These are phyloP conservation scores for Etheostoma cragini DNA, from an alignment of 2,113 vertebrate species.

Conservation along the genomic window DNA sequence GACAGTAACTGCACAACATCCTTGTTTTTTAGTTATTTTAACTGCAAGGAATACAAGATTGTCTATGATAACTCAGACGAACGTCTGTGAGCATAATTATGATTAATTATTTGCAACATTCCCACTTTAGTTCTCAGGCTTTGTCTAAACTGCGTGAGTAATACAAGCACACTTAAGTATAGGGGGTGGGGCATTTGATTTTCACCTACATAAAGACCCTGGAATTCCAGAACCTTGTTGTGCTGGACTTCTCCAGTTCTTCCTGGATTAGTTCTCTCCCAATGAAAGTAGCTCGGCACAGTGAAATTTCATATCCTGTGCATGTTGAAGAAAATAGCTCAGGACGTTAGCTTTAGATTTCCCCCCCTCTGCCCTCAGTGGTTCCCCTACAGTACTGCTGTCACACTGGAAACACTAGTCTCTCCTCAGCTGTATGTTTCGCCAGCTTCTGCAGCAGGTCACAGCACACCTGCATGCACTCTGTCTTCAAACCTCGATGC, in stretches of 20 bases:
- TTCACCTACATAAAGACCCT: slow-evolving; percentile 8
- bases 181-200: background rate
- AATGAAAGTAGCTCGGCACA: slow-evolving; percentile 40
- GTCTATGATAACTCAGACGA: background rate
- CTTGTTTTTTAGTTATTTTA: background rate
- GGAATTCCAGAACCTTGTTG: slow-evolving; percentile 11
- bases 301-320: slow-evolving; percentile 48
- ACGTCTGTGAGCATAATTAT: background rate
- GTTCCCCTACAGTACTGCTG: slow-evolving; percentile 57
- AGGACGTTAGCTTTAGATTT: slow-evolving; percentile 37
- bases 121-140: slow-evolving; percentile 1
- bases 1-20: background rate
- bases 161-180: slow-evolving; percentile 16
- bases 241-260: slow-evolving; percentile 26
- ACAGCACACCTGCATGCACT: slow-evolving; percentile 34
- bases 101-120: slow-evolving; percentile 18
- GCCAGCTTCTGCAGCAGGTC: slow-evolving; percentile 61
- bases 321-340: slow-evolving; percentile 59
- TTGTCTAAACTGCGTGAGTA: background rate
- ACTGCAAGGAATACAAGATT: background rate
- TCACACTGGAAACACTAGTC: slow-evolving; percentile 57
- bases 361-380: slow-evolving; percentile 41
- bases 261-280: slow-evolving; percentile 32
- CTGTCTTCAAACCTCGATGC: slow-evolving; percentile 35
- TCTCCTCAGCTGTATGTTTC: slow-evolving; percentile 65